Evolutionary conservation across 2,797 vertebrate genomes (phyloP).

Genomic region (Chrosomus eos): DNA sequence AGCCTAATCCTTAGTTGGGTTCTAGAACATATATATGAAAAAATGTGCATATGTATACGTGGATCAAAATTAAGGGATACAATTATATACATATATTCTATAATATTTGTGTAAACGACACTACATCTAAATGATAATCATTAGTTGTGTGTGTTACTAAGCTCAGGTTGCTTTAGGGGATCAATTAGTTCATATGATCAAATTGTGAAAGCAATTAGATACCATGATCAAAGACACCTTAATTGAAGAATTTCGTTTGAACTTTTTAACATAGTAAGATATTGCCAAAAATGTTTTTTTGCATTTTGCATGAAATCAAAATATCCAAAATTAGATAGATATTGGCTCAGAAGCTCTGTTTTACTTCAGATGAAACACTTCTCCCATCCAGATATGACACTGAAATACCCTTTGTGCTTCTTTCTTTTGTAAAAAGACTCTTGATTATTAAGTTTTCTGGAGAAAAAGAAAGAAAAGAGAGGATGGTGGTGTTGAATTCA

Average conservation of each 20-base stretch:
- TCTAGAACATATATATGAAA: neutral
- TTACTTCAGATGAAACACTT: constrained; percentile 27
- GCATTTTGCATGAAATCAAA: neutral
- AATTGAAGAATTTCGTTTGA: neutral
- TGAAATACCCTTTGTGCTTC: neutral
- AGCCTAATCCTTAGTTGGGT: neutral
- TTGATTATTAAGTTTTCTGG: neutral
- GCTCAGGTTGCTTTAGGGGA: neutral
- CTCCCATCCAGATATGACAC: neutral
- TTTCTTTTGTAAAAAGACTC: constrained; percentile 18
- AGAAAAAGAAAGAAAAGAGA: neutral
- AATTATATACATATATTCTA: neutral
- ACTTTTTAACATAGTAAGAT: neutral
- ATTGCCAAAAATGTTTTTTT: neutral
- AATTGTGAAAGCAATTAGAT: neutral
- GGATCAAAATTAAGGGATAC: neutral
- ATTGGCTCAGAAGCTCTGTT: neutral
- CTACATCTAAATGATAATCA: neutral
- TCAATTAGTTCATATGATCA: neutral
- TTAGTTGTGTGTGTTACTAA: neutral
- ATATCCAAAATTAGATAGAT: neutral
- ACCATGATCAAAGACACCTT: neutral
- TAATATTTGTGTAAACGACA: neutral
- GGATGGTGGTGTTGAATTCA: constrained; percentile 36
- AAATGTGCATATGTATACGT: neutral